A percentile compares a stretch with the other conserved stretches of the same genome.
These are phyloP conservation scores for Leuctra nigra DNA, from an alignment of 2,888 invertebrate species.

Conservation along the genomic window DNA sequence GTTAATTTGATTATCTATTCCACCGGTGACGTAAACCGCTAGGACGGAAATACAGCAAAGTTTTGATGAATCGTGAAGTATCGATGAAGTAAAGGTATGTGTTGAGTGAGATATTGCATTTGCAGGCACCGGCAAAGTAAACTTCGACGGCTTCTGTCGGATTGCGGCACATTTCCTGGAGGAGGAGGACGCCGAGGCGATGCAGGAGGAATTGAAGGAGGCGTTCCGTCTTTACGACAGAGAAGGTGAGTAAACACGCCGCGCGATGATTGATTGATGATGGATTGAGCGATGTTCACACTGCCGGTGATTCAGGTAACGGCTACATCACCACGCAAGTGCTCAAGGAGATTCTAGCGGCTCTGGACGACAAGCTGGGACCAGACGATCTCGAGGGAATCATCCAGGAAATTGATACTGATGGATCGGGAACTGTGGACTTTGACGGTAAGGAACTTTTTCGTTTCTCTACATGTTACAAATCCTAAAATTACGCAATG, in stretches of 20 bases:
- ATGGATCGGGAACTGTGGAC: conserved; percentile 97
- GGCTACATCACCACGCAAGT: conserved; percentile 88
- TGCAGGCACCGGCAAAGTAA: conserved; percentile 77
- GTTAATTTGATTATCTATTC: no score
- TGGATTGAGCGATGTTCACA: not conserved
- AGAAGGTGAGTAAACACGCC: conserved; percentile 55
- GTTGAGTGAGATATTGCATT: no score
- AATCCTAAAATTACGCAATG: no score
- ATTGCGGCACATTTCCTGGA: conserved; percentile 92
- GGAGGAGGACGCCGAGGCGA: conserved; percentile 92
- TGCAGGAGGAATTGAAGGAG: conserved; percentile 94
- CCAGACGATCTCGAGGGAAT: conserved; percentile 92
- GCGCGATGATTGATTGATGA: not conserved
- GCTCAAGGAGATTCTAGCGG: conserved; percentile 87
- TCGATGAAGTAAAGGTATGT: no score
- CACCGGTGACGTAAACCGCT: no score
- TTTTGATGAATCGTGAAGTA: no score
- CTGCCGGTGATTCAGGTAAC: conserved; percentile 44
- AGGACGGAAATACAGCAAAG: no score
- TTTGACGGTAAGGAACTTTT: conserved; percentile 76
- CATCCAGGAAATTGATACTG: conserved; percentile 96
- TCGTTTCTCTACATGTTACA: not conserved
- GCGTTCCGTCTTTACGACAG: conserved; percentile 97
- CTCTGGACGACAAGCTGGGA: conserved; percentile 88
- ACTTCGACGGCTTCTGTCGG: conserved; percentile 89